A percentile compares a stretch with the other conserved stretches of the same genome.
These are phyloP conservation scores for Echiichthys vipera DNA, from an alignment of 2,797 vertebrate genomes.

Conservation along the genomic window DNA sequence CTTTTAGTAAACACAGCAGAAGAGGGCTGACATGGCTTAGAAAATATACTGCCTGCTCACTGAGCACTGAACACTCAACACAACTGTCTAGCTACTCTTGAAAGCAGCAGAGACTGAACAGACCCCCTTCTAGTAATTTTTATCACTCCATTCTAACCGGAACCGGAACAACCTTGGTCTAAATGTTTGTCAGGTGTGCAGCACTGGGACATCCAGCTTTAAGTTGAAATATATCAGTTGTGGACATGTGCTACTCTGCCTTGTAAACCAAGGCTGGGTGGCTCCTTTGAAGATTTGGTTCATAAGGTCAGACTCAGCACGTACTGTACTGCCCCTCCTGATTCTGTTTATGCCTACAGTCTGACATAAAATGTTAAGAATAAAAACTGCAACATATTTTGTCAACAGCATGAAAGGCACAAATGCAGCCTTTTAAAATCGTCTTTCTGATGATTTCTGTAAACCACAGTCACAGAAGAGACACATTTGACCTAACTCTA, in stretches of 20 bases:
- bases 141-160: conserved; percentile 17
- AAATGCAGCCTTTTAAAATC: not conserved
- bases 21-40: conserved; percentile 44
- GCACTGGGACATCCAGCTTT: not conserved
- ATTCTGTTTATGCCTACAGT: not conserved
- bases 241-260: not conserved
- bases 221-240: not conserved
- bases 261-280: not conserved
- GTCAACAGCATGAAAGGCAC: not conserved
- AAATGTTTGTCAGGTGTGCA: conserved; percentile 16
- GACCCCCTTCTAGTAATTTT: conserved; percentile 20
- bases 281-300: not conserved
- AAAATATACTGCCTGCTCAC: conserved; percentile 45
- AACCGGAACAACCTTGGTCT: conserved; percentile 1
- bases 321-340: not conserved
- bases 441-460: not conserved
- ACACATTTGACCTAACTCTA: not conserved
- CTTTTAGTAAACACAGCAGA: conserved; percentile 73
- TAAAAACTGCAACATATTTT: not conserved
- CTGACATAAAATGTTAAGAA: not conserved
- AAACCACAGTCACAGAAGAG: not conserved
- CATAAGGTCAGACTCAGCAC: not conserved
- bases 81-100: conserved; percentile 28
- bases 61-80: conserved; percentile 33
- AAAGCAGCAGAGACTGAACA: conserved; percentile 29